A percentile compares a stretch with the other conserved stretches of the same genome.
Evolutionary conservation across 2,888 invertebrate species (phyloP).

Genomic region (Drosophila aldrichi): DNA sequence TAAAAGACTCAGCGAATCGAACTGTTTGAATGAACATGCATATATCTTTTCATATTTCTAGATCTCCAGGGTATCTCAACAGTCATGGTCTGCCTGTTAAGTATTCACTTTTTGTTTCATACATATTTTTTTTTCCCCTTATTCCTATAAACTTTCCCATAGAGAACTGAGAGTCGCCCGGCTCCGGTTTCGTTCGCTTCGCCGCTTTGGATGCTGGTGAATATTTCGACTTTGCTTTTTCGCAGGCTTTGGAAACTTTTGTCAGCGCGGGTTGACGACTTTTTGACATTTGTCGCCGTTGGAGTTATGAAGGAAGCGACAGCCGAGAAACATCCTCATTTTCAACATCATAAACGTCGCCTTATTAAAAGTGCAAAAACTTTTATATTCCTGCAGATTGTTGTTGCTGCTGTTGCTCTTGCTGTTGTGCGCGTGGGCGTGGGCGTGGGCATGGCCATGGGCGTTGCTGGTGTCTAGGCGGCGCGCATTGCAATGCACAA

Average conservation of each 20-base stretch:
- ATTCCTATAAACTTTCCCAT: neutral
- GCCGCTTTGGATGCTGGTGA: conserved; percentile 2
- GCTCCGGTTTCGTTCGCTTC: neutral
- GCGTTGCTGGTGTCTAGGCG: conserved; percentile 11
- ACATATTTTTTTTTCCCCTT: neutral
- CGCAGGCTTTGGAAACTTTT: conserved; percentile 46
- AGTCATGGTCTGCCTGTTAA: neutral
- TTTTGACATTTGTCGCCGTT: conserved; percentile 71
- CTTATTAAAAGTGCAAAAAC: conserved; percentile 76
- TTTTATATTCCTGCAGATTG: conserved; percentile 48
- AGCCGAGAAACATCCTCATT: conserved; percentile 43
- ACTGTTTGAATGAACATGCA: too few relatives aligned
- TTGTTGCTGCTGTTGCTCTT: conserved; percentile 44
- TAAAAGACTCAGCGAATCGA: too few relatives aligned
- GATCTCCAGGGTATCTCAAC: neutral
- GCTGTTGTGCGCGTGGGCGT: conserved; percentile 6
- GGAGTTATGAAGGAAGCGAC: conserved; percentile 33
- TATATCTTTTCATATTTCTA: too few relatives aligned
- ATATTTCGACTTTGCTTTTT: conserved; percentile 10
- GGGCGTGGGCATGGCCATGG: conserved; percentile 8
- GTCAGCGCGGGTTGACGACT: conserved; percentile 53
- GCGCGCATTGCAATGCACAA: conserved; percentile 16
- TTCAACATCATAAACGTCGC: conserved; percentile 71
- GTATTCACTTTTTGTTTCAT: neutral
- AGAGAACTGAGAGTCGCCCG: conserved; percentile 2